Conservation (phyloP, 2,797 vertebrate genomes). For the Neosilurus hyrtlii region DNA sequence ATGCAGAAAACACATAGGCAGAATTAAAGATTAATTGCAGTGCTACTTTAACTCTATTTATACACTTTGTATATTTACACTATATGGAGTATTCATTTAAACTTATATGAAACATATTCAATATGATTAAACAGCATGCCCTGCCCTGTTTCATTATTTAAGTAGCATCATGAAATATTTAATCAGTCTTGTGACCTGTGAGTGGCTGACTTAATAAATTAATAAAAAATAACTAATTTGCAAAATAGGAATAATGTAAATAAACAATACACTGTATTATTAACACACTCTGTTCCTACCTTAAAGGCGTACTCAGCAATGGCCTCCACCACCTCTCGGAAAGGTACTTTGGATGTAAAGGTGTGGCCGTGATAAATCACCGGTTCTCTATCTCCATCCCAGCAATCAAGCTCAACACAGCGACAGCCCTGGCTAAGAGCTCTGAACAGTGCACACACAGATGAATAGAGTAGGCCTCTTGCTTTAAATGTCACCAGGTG, state of each 20-base stretch:
- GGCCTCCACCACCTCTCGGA: conserved; percentile 84
- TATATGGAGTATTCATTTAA: background rate
- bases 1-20: background rate
- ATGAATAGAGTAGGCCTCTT: background rate
- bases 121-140: background rate
- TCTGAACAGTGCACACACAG: conserved; percentile 62
- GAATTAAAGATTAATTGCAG: background rate
- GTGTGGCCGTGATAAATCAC: conserved; percentile 92
- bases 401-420: conserved; percentile 96
- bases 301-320: conserved; percentile 88
- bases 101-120: background rate
- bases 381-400: conserved; percentile 88
- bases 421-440: conserved; percentile 87
- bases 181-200: background rate
- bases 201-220: background rate
- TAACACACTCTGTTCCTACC: conserved; percentile 62
- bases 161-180: background rate
- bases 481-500: background rate
- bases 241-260: background rate
- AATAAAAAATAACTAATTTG: background rate
- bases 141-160: background rate
- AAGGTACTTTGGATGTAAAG: conserved; percentile 91
- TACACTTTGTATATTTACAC: background rate
- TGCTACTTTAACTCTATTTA: background rate
- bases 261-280: background rate